Base-by-base conservation (phyloP, 1,140 invertebrate species). In the Microplitis demolitor region DNA sequence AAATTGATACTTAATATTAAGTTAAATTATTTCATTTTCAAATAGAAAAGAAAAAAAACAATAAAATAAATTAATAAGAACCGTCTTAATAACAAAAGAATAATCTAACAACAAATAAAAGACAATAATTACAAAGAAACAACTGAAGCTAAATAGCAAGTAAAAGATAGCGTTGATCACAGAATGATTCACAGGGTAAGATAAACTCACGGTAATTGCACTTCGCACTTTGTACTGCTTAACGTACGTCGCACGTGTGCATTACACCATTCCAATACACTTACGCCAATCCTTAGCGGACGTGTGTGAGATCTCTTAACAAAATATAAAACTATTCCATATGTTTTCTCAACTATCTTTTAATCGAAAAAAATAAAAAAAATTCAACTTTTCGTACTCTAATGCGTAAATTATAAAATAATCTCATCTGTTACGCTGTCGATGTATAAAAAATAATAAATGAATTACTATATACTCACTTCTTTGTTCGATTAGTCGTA, bases 151-250 rank as follows among this genome's bases (percentile, higher is more conserved):
- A 79, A 77, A 80, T 78, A 83, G 79, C 81, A 79, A 81, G 34
- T 35, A 35, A 64, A 68, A 79, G 78, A 81, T 78, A 83, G 79
- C 80, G 80, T 81, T 74, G 79, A 79, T 80, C 71, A 6, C n/a
- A 72, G 70, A 51, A 80, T 85, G 84, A 86, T 84, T 86, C 83
- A 86, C 77, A 74, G 61, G 77, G 73, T 77, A 79, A 79, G 81
- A 85, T 84, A 85, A 84, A 82, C 71, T 80, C 76, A 83, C 81
- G 76, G 81, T 85, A 84, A 86, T 82, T 86, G 81, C 84, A 84
- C 66, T 79, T 83, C 78, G 80, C 79, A 86, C 83, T 86, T 86
- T 86, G 82, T 78, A 79, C 84, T 75, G 78, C 69, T 76, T 74
- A 74, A 73, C 74, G 74, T 76, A 71, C 67, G 75, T 76, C 77